Conservation (phyloP, 2,113 vertebrate genomes). For the Micromys minutus region DNA sequence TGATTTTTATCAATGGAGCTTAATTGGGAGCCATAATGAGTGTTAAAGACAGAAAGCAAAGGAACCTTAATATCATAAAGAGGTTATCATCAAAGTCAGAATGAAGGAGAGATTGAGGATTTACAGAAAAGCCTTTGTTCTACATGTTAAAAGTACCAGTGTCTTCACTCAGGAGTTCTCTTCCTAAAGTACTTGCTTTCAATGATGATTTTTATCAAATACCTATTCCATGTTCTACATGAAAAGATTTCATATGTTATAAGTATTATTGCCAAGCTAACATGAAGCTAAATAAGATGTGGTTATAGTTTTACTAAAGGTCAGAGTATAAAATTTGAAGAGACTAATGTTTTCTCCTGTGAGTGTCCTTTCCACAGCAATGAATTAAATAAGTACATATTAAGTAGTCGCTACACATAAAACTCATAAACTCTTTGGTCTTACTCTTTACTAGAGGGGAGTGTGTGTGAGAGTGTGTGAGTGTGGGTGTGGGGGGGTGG, state of each 20-base stretch:
- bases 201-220: background rate
- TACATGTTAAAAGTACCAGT: background rate
- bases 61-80: background rate
- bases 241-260: background rate
- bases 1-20: constrained; percentile 62
- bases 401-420: background rate
- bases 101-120: background rate
- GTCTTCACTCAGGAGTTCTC: background rate
- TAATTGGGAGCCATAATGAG: constrained; percentile 46
- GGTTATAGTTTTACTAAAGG: background rate
- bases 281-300: background rate
- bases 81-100: constrained; percentile 32
- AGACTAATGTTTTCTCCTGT: background rate
- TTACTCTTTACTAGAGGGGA: background rate
- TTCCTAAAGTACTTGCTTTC: background rate
- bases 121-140: background rate
- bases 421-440: background rate
- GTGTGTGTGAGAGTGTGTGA: background rate
- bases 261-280: background rate
- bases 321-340: background rate
- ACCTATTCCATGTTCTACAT: background rate
- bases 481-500: background rate
- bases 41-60: constrained; percentile 54
- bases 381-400: background rate
- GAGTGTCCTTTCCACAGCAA: background rate